A percentile compares a stretch with the other conserved stretches of the same genome.
Evolutionary conservation across 2,888 invertebrate genomes (phyloP).

Genomic region (Eilema caniola): DNA sequence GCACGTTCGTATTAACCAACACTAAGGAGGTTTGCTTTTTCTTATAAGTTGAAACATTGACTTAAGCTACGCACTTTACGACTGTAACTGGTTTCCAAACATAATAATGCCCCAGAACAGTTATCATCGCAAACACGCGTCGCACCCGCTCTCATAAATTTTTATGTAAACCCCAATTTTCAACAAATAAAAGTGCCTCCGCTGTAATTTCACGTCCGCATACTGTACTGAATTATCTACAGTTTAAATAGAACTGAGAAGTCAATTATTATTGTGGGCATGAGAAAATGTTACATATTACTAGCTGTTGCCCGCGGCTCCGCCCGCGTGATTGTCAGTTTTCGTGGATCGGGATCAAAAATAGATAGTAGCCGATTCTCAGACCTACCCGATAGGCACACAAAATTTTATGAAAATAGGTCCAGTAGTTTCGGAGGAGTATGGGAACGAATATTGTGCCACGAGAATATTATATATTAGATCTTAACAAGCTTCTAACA

Average conservation of each 20-base stretch:
- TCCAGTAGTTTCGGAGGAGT: no score
- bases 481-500: background rate
- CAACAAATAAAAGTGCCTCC: conserved; percentile 10
- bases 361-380: no score
- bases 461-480: no score
- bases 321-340: no score
- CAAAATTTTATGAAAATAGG: no score
- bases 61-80: background rate
- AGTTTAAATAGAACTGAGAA: background rate
- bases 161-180: background rate
- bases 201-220: background rate
- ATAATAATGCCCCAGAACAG: background rate
- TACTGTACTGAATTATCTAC: background rate
- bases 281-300: background rate
- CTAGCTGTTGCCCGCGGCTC: no score
- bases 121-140: background rate
- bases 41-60: background rate
- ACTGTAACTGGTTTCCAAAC: background rate
- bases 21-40: no score
- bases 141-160: background rate
- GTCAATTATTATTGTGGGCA: background rate
- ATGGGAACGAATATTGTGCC: no score
- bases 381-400: no score
- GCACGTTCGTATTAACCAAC: no score
- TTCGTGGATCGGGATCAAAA: no score